A percentile compares a stretch with the other conserved stretches of the same genome.
Evolutionary conservation across 2,888 invertebrate species (phyloP).

Genomic region (Pseudococcus jackbeardsleyi): DNA sequence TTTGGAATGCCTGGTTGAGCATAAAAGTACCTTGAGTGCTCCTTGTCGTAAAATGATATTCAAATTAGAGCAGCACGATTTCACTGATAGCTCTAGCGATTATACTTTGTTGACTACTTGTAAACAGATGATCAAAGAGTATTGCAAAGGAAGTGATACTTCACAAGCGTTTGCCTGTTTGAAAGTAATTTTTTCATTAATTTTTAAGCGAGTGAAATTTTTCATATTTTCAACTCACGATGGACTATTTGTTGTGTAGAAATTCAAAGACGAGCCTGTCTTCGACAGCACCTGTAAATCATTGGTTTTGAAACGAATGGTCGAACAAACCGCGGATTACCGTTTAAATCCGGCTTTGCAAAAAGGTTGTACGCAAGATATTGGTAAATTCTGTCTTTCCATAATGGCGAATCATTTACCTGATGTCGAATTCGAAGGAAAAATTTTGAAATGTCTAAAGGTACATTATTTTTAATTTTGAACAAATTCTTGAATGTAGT

Average conservation of each 20-base stretch:
- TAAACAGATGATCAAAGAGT: constrained; percentile 86
- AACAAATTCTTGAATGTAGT: background rate
- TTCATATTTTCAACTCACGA: background rate
- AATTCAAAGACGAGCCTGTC: constrained; percentile 77
- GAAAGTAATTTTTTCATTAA: constrained; percentile 73
- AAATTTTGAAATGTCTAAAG: constrained; percentile 87
- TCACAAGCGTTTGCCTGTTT: constrained; percentile 82
- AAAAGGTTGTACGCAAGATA: constrained; percentile 85
- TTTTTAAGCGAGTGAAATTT: background rate
- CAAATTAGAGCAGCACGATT: constrained; percentile 87
- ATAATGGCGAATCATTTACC: constrained; percentile 71
- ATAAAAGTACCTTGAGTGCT: constrained; percentile 74
- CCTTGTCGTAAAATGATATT: constrained; percentile 86
- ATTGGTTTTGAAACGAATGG: constrained; percentile 88
- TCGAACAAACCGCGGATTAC: constrained; percentile 91
- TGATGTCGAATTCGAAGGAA: constrained; percentile 85
- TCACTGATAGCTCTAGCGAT: constrained; percentile 88
- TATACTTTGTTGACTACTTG: constrained; percentile 87
- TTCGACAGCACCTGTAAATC: constrained; percentile 88
- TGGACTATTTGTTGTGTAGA: constrained; percentile 39
- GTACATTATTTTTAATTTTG: constrained; percentile 66
- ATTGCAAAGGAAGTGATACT: constrained; percentile 82
- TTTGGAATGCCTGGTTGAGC: constrained; percentile 83
- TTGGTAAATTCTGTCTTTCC: constrained; percentile 79
- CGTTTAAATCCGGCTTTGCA: constrained; percentile 89